These are phyloP conservation scores for Brachionus sp. DNA, from an alignment of 1,140 invertebrate genomes.

Conservation along the genomic window DNA sequence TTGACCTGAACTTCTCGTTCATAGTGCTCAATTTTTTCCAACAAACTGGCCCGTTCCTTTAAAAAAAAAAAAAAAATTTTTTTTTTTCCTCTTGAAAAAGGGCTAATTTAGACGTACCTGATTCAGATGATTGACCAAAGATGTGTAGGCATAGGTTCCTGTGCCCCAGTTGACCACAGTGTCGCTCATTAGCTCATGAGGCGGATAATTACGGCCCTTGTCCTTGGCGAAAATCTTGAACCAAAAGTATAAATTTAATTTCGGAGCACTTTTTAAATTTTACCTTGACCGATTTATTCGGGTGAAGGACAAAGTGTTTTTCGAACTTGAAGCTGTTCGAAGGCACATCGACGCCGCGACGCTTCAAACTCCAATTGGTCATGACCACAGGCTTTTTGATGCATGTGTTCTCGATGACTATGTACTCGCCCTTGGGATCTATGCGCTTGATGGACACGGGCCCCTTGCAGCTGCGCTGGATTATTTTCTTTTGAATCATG, in stretches of 20 bases:
- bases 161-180: conserved; percentile 18
- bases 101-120: neutral
- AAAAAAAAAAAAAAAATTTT: neutral
- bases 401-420: conserved; percentile 44
- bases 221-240: conserved; percentile 35
- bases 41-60: conserved; percentile 36
- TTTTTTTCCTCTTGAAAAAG: neutral
- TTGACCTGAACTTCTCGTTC: conserved; percentile 27
- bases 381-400: conserved; percentile 42
- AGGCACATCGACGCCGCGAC: conserved; percentile 43
- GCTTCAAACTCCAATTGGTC: conserved; percentile 36
- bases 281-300: conserved; percentile 34
- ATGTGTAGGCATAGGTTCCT: conserved; percentile 34
- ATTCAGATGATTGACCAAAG: conserved; percentile 33
- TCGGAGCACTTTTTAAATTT: neutral
- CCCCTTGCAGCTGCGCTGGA: conserved; percentile 27
- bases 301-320: conserved; percentile 44
- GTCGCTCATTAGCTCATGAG: conserved; percentile 30
- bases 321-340: conserved; percentile 37
- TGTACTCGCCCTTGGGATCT: conserved; percentile 29
- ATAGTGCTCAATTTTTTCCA: conserved; percentile 44
- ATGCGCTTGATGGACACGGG: conserved; percentile 35
- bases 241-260: neutral
- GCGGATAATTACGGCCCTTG: conserved; percentile 31
- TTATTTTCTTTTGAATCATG: conserved; percentile 36